These are phyloP conservation scores for Crax fasciolata DNA, from an alignment of 2,797 vertebrate genomes.

Conservation along the genomic window DNA sequence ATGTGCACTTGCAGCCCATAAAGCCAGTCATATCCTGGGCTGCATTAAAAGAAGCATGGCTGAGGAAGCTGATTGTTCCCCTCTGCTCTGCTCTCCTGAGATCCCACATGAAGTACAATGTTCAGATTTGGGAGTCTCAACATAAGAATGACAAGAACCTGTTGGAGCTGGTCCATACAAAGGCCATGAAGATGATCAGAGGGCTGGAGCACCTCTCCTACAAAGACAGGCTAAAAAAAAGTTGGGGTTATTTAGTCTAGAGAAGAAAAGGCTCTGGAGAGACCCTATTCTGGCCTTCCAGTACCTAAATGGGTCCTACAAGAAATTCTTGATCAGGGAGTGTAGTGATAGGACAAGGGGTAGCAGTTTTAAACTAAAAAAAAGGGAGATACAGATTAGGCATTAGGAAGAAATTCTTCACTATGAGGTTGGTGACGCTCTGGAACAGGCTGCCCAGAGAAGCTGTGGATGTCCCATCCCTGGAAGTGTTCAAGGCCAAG, in stretches of 20 bases:
- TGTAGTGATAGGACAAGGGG: neutral
- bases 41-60: neutral
- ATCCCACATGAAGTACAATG: neutral
- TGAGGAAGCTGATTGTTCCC: neutral
- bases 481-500: neutral
- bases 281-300: neutral
- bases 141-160: neutral
- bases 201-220: neutral
- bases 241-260: neutral
- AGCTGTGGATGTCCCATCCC: neutral
- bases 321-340: neutral
- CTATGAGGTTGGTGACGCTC: neutral
- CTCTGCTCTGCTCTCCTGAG: neutral
- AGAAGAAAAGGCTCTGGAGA: neutral
- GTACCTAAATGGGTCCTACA: neutral
- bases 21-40: neutral
- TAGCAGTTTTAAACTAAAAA: neutral
- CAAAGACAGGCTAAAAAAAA: neutral
- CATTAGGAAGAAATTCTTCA: neutral
- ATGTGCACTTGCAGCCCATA: neutral
- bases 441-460: neutral
- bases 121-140: neutral
- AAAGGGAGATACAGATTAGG: neutral
- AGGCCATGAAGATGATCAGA: neutral
- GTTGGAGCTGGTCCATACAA: neutral